Evolutionary conservation across 2,113 vertebrate species (phyloP).

Genomic region (Tupaia tana): DNA sequence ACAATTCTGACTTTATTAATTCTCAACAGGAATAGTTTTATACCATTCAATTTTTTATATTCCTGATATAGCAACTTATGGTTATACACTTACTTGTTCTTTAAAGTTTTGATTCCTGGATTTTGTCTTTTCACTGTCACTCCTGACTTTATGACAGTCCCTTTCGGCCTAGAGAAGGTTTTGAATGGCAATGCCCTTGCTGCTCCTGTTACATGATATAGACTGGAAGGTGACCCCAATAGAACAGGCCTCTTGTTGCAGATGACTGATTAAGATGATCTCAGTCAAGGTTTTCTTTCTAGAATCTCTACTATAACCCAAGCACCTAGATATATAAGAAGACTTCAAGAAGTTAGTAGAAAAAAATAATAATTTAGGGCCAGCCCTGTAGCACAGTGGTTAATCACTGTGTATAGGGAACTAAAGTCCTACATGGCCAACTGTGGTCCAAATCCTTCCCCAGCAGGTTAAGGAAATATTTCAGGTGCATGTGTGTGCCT

Average conservation of each 20-base stretch:
- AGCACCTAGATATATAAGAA: neutral
- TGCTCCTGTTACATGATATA: neutral
- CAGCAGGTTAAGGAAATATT: too few species aligned
- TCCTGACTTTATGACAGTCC: neutral
- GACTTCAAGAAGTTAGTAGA: too few species aligned
- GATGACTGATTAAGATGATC: neutral
- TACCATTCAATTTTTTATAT: neutral
- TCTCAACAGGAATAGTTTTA: neutral
- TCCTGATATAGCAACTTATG: neutral
- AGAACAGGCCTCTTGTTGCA: neutral
- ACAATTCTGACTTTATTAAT: slow-evolving; percentile 7
- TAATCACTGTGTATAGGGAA: too few species aligned
- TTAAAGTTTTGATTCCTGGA: neutral
- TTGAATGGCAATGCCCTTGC: neutral
- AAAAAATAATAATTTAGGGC: too few species aligned
- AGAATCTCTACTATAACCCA: neutral
- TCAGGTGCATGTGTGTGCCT: too few species aligned
- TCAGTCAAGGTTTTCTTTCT: neutral
- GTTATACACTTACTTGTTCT: neutral
- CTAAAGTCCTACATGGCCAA: too few species aligned
- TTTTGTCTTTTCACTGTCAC: neutral
- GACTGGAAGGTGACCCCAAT: neutral
- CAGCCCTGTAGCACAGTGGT: too few species aligned
- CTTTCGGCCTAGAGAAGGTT: neutral
- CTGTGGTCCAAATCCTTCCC: too few species aligned